These are phyloP conservation scores for Andrena trimmerana DNA, from an alignment of 2,888 invertebrate genomes.

Conservation along the genomic window DNA sequence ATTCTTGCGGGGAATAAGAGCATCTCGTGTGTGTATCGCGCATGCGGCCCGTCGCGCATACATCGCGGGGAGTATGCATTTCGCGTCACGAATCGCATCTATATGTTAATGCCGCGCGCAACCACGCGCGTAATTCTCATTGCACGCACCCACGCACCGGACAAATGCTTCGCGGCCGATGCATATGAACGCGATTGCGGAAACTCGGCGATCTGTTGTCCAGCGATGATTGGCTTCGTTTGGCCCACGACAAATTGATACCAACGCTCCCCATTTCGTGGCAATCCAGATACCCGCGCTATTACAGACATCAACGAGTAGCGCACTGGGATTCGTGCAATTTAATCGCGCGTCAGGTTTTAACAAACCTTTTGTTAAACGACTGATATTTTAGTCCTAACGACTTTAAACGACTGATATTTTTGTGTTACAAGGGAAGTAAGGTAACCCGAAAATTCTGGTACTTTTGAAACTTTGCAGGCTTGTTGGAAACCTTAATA, in stretches of 20 bases:
- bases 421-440: no score
- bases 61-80: constrained; percentile 61
- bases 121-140: constrained; percentile 75
- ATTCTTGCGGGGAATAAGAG: constrained; percentile 41
- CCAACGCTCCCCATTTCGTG: neutral
- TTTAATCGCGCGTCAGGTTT: neutral
- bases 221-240: neutral
- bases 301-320: neutral
- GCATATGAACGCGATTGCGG: constrained; percentile 41
- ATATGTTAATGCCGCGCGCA: constrained; percentile 79
- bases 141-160: constrained; percentile 56
- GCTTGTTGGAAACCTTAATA: no score
- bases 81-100: constrained; percentile 81
- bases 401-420: neutral
- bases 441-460: no score
- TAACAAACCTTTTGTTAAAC: no score
- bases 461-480: no score
- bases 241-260: constrained; percentile 29
- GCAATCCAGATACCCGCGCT: neutral
- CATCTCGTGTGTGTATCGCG: constrained; percentile 29
- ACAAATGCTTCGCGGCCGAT: constrained; percentile 11
- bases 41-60: constrained; percentile 22
- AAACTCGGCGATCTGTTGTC: constrained; percentile 36
- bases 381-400: no score
- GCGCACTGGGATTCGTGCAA: no score